phyloP scores from a whole-genome alignment of 1,140 invertebrate genomes.

The Hylaeus anthracinus region DNA sequence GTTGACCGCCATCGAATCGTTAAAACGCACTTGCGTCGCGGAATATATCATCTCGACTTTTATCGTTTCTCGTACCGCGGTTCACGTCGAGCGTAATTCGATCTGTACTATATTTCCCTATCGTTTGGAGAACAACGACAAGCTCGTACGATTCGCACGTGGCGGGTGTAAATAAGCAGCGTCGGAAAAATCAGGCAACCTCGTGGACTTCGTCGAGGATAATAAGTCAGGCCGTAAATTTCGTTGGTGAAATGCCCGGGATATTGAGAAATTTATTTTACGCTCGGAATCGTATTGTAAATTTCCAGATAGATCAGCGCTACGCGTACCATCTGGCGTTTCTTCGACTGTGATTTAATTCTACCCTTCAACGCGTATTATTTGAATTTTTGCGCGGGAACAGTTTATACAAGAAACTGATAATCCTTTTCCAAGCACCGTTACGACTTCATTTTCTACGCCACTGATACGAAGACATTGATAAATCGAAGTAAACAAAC shows the following conservation, averaged over 20 bases:
- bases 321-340: too few relatives aligned
- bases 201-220: background rate
- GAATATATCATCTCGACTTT: constrained; percentile 48
- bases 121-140: background rate
- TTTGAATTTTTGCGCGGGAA: too few relatives aligned
- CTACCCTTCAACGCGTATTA: too few relatives aligned
- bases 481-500: background rate
- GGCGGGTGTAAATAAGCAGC: constrained; percentile 2
- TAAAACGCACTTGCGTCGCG: constrained; percentile 25
- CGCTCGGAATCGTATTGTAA: constrained; percentile 4
- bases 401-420: too few relatives aligned
- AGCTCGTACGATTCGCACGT: background rate
- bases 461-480: too few relatives aligned
- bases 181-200: constrained; percentile 5
- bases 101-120: constrained; percentile 25
- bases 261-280: constrained; percentile 31
- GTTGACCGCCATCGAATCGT: constrained; percentile 6
- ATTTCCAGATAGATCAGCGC: background rate
- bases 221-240: constrained; percentile 28
- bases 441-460: too few relatives aligned
- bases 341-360: too few relatives aligned
- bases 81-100: constrained; percentile 5
- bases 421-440: too few relatives aligned
- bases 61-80: background rate
- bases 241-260: background rate